Evolutionary conservation across 2,113 vertebrate species (phyloP).

Genomic region (Sclerurus mexicanus): DNA sequence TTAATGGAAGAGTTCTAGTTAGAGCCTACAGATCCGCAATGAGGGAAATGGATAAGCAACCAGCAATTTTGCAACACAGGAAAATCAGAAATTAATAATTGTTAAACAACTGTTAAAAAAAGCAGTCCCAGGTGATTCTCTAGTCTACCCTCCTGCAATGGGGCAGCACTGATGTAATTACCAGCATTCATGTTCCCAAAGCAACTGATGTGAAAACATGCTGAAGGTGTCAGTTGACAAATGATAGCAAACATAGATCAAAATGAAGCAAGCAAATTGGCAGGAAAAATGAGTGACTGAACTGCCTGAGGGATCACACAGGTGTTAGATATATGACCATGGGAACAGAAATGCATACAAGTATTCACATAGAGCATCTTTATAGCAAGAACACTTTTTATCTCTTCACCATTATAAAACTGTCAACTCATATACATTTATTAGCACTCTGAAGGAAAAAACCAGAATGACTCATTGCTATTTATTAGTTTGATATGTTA

Average conservation of each 20-base stretch:
- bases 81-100: slow-evolving; percentile 3
- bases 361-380: not conserved
- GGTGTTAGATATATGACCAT: slow-evolving; percentile 54
- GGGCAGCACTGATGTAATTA: slow-evolving; percentile 47
- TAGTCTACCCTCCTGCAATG: not conserved
- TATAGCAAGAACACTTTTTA: slow-evolving; percentile 25
- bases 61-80: not conserved
- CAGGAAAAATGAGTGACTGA: slow-evolving; percentile 54
- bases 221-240: slow-evolving; percentile 62
- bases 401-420: slow-evolving; percentile 35
- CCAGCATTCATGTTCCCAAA: slow-evolving; percentile 9
- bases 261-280: slow-evolving; percentile 61
- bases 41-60: not conserved
- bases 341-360: slow-evolving; percentile 31
- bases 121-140: not conserved
- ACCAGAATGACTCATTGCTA: slow-evolving; percentile 30
- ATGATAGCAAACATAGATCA: slow-evolving; percentile 68
- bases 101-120: slow-evolving; percentile 5
- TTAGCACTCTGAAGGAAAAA: not conserved
- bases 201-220: slow-evolving; percentile 60
- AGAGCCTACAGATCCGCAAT: not conserved
- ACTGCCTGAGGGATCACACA: slow-evolving; percentile 66
- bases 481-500: slow-evolving; percentile 51
- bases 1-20: not conserved
- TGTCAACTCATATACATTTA: slow-evolving; percentile 27